Percentiles rank a stretch among this genome's conserved stretches.
Evolutionary conservation across 2,888 invertebrate genomes (phyloP).

Genomic region (Tetanocera ferruginea): DNA sequence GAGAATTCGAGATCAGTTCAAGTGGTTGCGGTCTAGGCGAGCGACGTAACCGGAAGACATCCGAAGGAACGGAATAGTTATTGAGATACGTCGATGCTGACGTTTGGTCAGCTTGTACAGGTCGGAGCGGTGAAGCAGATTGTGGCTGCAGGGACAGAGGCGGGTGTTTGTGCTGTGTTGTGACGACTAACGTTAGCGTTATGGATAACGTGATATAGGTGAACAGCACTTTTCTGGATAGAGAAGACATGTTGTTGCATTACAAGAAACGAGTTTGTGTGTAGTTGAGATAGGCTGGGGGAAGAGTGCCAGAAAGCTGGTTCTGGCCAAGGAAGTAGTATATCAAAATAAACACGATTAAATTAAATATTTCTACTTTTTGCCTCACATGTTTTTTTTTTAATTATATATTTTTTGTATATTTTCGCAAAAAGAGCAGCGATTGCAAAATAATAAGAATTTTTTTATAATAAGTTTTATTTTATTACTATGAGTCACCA

Average conservation of each 20-base stretch:
- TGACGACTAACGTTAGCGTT: constrained; percentile 41
- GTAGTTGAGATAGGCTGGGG: too few relatives aligned
- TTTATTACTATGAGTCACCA: neutral
- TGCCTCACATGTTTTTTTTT: neutral
- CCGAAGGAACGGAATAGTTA: constrained; percentile 29
- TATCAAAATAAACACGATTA: neutral
- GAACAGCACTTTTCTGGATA: constrained; percentile 33
- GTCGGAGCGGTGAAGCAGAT: neutral
- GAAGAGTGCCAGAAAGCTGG: neutral
- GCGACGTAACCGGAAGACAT: constrained; percentile 47
- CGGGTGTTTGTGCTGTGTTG: constrained; percentile 26
- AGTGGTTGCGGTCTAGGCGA: constrained; percentile 47
- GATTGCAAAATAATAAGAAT: neutral
- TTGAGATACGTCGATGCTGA: constrained; percentile 5
- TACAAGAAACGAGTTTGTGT: constrained; percentile 42
- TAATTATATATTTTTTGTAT: too few relatives aligned
- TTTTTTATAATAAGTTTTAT: neutral
- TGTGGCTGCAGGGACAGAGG: neutral
- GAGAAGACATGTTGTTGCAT: constrained; percentile 59
- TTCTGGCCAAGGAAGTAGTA: neutral
- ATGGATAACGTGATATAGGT: constrained; percentile 22
- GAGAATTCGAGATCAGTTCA: constrained; percentile 49
- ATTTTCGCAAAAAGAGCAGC: too few relatives aligned
- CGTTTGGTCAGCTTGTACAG: neutral
- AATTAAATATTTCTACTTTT: neutral